Conservation (phyloP, 2,797 vertebrate species). For the Hyperoplus lanceolatus region DNA sequence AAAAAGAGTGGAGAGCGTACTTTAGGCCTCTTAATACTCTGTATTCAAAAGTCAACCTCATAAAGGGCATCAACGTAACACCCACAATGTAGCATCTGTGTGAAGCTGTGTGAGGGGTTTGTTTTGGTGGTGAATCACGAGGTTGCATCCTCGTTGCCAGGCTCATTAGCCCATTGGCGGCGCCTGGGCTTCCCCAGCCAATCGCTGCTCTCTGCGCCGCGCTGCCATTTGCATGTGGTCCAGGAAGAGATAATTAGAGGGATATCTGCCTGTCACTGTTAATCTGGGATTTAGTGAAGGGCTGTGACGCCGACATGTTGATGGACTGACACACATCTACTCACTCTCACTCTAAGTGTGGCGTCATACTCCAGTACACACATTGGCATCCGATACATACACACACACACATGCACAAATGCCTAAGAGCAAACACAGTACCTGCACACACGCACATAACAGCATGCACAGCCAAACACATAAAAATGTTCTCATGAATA, state of each 20-base stretch:
- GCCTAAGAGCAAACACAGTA: conserved; percentile 15
- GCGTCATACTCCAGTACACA: conserved; percentile 45
- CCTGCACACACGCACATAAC: conserved; percentile 22
- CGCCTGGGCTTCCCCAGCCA: conserved; percentile 71
- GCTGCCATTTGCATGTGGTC: conserved; percentile 87
- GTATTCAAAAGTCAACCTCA: neutral
- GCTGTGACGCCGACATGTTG: conserved; percentile 84
- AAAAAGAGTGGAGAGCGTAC: neutral
- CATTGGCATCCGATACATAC: conserved; percentile 36
- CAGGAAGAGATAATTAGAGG: conserved; percentile 89
- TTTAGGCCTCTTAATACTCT: neutral
- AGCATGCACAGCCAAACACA: conserved; percentile 1
- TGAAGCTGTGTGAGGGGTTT: conserved; percentile 53
- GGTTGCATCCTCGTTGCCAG: conserved; percentile 79
- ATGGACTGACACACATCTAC: conserved; percentile 76
- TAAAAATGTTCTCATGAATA: conserved; percentile 11
- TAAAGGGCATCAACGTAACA: conserved; percentile 35
- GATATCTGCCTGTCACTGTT: conserved; percentile 90
- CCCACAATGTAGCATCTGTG: conserved; percentile 28
- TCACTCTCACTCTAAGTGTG: conserved; percentile 14
- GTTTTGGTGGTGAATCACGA: conserved; percentile 72
- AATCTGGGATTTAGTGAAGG: conserved; percentile 87
- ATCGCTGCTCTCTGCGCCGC: conserved; percentile 70
- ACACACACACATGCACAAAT: neutral
- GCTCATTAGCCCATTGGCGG: conserved; percentile 80